Base-by-base conservation (phyloP, 1,140 invertebrate genomes). In the Heliothis virescens region DNA sequence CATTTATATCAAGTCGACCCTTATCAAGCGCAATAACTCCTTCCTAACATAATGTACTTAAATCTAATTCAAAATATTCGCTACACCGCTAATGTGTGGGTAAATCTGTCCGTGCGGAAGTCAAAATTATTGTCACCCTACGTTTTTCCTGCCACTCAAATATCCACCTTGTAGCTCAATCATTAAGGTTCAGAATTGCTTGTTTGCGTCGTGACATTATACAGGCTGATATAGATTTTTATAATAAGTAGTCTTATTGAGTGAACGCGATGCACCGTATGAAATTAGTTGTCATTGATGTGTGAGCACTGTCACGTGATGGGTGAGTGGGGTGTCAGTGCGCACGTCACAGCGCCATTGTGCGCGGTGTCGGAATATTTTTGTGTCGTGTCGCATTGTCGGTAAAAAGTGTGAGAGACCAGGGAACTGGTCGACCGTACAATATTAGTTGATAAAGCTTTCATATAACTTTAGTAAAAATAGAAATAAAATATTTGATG, bases 201-300 rank as follows among this genome's bases (percentile, higher is more conserved):
- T 80, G 82, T 13, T 26, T 1, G 0, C 72, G 47, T 18, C 29
- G n/a, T 71, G 67, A 71, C 53, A 18, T 21, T 60, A 52, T 74
- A 73, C 52, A 69, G 13, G 34, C n/a, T 76, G 74, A 63, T 84
- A 67, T 82, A 79, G 77, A 73, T 84, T 83, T 88, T 85, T 86
- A 73, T 79, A 81, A 77, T 73, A 82, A 69, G 16, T 47, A 81
- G 72, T 81, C 55, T 21, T 69, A 71, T 88, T 89, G 82, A 90
- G 90, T 87, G 84, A 87, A 87, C 84, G 89, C 87, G 88, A 80
- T 81, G 82, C 82, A 89, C 87, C 91, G 91, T 92, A 90, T 90
- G 90, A 84, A 93, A 92, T 93, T 91, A 92, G 89, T 85, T 85
- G 83, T 82, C 91, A 93, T 90, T 93, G 88, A 92, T 87, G 87